Conservation (phyloP, 1,140 invertebrate genomes). For the Trissolcus basalis region DNA sequence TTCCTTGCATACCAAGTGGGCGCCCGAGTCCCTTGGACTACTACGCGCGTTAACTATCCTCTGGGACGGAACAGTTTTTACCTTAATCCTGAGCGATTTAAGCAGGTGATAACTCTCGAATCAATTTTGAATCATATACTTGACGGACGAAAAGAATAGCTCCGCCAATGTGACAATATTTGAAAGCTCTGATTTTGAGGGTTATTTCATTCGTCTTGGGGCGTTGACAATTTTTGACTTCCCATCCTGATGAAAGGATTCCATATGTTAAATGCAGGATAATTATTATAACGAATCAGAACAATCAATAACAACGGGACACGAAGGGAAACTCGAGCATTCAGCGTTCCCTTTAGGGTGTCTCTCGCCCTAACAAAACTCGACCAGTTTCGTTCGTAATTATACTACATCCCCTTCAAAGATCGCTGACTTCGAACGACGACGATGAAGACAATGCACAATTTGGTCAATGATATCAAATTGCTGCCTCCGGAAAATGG, state of each 20-base stretch:
- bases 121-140: constrained; percentile 33
- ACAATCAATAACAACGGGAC: constrained; percentile 30
- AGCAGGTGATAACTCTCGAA: constrained; percentile 35
- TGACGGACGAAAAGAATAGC: too few species aligned
- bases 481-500: not conserved
- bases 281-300: constrained; percentile 44
- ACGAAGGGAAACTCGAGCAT: constrained; percentile 16
- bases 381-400: constrained; percentile 61
- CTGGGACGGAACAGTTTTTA: constrained; percentile 51
- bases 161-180: too few species aligned
- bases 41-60: constrained; percentile 68
- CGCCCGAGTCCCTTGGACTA: constrained; percentile 49
- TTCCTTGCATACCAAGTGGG: constrained; percentile 74
- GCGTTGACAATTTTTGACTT: too few species aligned
- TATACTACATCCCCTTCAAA: constrained; percentile 71
- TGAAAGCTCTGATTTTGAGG: too few species aligned
- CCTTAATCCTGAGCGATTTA: constrained; percentile 27
- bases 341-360: constrained; percentile 63
- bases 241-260: too few species aligned
- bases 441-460: constrained; percentile 10
- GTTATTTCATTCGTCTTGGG: too few species aligned
- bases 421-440: constrained; percentile 15
- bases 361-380: constrained; percentile 60
- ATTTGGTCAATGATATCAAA: constrained; percentile 1
- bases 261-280: not conserved